phyloP scores from a whole-genome alignment of 35 echinoderm and acorn worm species.

The Ophioderma brevispina region DNA sequence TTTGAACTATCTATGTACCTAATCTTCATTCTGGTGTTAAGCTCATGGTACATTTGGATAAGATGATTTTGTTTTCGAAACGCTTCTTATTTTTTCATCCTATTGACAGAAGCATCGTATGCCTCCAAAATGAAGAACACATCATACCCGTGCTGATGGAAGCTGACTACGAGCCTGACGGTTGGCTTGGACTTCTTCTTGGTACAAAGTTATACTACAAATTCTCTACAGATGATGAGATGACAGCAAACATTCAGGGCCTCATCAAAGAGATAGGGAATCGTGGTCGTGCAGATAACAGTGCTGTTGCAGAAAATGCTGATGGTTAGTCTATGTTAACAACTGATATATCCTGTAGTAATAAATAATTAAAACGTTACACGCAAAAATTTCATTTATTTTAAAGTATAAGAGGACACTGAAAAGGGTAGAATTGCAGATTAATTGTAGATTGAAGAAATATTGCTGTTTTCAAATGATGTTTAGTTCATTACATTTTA shows the following conservation, averaged over 20 bases:
- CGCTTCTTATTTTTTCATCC: not conserved
- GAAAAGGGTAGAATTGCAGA: too few relatives aligned
- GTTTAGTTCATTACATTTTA: too few relatives aligned
- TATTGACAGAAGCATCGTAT: not conserved
- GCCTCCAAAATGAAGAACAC: not conserved
- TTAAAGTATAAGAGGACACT: not conserved
- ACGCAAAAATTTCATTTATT: not conserved
- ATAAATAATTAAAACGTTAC: not conserved
- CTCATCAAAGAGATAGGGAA: not conserved
- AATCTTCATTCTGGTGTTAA: too few relatives aligned
- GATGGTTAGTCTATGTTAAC: not conserved
- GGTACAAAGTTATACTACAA: not conserved
- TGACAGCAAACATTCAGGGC: not conserved
- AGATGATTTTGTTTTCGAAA: too few relatives aligned
- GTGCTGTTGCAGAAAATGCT: not conserved
- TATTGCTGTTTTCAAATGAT: too few relatives aligned
- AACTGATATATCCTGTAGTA: too few relatives aligned
- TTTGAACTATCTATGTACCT: too few relatives aligned
- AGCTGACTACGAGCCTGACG: not conserved
- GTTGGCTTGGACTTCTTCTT: not conserved
- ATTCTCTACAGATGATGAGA: not conserved
- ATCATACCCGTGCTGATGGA: not conserved
- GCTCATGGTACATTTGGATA: too few relatives aligned
- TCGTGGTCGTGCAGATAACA: not conserved
- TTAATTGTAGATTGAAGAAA: too few relatives aligned